These are phyloP conservation scores for Lamprologus speciosus DNA, from an alignment of 2,113 vertebrate species.

Conservation along the genomic window DNA sequence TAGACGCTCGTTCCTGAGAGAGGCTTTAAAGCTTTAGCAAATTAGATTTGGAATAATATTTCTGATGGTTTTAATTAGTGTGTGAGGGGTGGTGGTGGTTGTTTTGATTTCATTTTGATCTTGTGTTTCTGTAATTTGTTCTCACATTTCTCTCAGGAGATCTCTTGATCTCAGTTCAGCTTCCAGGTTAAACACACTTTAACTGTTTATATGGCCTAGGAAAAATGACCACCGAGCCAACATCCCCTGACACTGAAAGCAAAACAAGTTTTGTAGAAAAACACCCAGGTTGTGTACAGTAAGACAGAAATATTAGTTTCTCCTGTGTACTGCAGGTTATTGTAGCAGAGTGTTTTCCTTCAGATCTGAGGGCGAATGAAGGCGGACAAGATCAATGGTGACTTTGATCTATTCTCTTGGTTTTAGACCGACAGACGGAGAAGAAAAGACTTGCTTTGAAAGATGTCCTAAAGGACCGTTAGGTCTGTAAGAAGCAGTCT, in stretches of 20 bases:
- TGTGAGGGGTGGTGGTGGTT: not conserved
- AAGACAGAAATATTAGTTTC: not conserved
- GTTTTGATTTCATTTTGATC: not conserved
- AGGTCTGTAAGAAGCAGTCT: not conserved
- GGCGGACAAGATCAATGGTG: constrained; percentile 41
- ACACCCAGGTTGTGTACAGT: not conserved
- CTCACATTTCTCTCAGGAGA: not conserved
- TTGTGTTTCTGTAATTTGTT: not conserved
- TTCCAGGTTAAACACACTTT: not conserved
- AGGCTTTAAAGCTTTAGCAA: not conserved
- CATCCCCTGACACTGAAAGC: not conserved
- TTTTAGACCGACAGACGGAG: not conserved
- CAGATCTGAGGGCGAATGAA: constrained; percentile 39
- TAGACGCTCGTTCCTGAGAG: not conserved
- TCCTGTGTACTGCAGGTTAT: not conserved
- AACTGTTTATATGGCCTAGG: not conserved
- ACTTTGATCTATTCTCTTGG: constrained; percentile 53
- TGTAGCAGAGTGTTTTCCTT: constrained; percentile 5
- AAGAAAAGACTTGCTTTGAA: constrained; percentile 1
- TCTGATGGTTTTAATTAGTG: not conserved
- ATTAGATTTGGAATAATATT: not conserved
- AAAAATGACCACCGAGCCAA: not conserved
- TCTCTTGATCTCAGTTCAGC: not conserved
- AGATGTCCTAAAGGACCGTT: not conserved
- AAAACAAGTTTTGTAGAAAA: not conserved